A percentile compares a stretch with the other conserved stretches of the same genome.
Conservation (phyloP, 2,888 invertebrate species). For the Nomada hirtipes region DNA sequence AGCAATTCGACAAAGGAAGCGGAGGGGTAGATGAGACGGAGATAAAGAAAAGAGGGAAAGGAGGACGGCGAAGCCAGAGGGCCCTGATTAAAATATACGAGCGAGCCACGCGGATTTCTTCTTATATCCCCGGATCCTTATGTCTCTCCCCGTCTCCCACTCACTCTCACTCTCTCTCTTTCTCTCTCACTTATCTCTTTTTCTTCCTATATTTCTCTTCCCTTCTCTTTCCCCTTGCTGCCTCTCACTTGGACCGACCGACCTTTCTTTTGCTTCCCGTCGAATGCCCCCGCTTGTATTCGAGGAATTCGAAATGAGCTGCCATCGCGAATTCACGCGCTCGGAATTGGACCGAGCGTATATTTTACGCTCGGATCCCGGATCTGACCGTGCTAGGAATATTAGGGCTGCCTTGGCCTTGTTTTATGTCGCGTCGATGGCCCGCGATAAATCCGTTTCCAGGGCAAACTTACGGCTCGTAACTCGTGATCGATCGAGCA, state of each 20-base stretch:
- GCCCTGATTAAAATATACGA: slow-evolving; percentile 83
- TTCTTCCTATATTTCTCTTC: not conserved
- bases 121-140: slow-evolving; percentile 73
- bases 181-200: slow-evolving; percentile 30
- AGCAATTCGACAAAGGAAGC: slow-evolving; percentile 65
- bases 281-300: slow-evolving; percentile 76
- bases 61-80: slow-evolving; percentile 69
- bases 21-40: slow-evolving; percentile 62
- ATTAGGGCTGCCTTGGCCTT: slow-evolving; percentile 57
- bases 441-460: slow-evolving; percentile 56
- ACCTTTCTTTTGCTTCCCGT: slow-evolving; percentile 53
- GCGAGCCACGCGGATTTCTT: slow-evolving; percentile 80
- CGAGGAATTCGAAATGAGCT: slow-evolving; percentile 82
- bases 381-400: slow-evolving; percentile 61
- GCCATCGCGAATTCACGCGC: slow-evolving; percentile 72
- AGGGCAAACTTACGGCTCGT: slow-evolving; percentile 51
- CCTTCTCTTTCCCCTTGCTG: not conserved
- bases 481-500: slow-evolving; percentile 45
- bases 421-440: slow-evolving; percentile 54
- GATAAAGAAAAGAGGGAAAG: slow-evolving; percentile 64
- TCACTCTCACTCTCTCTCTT: not conserved
- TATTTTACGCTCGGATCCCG: slow-evolving; percentile 65
- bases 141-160: slow-evolving; percentile 48
- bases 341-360: slow-evolving; percentile 68
- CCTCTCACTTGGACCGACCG: slow-evolving; percentile 47